These are phyloP conservation scores for Meiosimyza platycephala DNA, from an alignment of 2,888 invertebrate genomes.

Conservation along the genomic window DNA sequence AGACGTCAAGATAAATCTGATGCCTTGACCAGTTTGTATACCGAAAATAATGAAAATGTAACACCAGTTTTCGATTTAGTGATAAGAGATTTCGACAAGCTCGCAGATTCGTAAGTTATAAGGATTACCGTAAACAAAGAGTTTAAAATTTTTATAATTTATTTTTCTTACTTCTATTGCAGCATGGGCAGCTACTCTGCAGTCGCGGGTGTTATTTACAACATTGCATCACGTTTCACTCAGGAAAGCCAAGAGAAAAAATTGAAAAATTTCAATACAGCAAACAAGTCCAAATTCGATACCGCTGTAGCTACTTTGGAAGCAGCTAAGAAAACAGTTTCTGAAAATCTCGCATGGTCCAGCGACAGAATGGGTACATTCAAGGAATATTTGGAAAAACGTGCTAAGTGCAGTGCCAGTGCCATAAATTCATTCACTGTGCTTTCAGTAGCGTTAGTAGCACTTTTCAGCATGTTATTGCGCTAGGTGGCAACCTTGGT, in stretches of 20 bases:
- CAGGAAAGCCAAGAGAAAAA: slow-evolving; percentile 52
- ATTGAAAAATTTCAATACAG: slow-evolving; percentile 53
- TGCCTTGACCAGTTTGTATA: slow-evolving; percentile 68
- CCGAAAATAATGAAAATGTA: slow-evolving; percentile 70
- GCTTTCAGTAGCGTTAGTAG: slow-evolving; percentile 49
- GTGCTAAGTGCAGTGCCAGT: slow-evolving; percentile 38
- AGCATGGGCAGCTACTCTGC: slow-evolving; percentile 59
- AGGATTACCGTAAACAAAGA: no score
- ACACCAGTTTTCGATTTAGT: slow-evolving; percentile 70
- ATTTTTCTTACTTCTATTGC: not conserved
- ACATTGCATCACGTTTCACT: slow-evolving; percentile 61
- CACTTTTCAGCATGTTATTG: slow-evolving; percentile 46
- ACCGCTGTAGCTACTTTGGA: slow-evolving; percentile 51
- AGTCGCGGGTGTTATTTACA: slow-evolving; percentile 60
- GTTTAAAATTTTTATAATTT: no score
- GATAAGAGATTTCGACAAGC: slow-evolving; percentile 47
- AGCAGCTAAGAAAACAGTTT: slow-evolving; percentile 54
- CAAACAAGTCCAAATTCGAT: slow-evolving; percentile 56
- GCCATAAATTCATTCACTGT: slow-evolving; percentile 44
- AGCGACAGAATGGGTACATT: slow-evolving; percentile 50
- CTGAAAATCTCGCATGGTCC: slow-evolving; percentile 63
- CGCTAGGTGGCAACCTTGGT: slow-evolving; percentile 36
- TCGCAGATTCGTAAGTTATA: slow-evolving; percentile 58
- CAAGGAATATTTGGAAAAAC: slow-evolving; percentile 50
- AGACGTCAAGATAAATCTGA: slow-evolving; percentile 63